These are phyloP conservation scores for Eledone cirrhosa DNA, from an alignment of 2,888 invertebrate species.

Conservation along the genomic window DNA sequence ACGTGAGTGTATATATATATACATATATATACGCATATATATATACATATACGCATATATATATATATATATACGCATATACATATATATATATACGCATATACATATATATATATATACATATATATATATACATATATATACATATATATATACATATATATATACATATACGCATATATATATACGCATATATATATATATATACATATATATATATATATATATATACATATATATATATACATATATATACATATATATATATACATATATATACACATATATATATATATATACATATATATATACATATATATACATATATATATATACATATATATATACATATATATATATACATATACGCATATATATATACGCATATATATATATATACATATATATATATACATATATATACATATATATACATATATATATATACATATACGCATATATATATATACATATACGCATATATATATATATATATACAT, in stretches of 20 bases:
- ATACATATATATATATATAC: background rate
- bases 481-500: background rate
- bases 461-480: background rate
- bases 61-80: no score
- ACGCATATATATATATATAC: background rate
- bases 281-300: background rate
- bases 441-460: background rate
- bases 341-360: background rate
- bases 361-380: background rate
- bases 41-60: no score
- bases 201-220: background rate
- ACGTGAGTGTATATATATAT: background rate
- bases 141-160: background rate
- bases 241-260: conserved; percentile 4
- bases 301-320: background rate
- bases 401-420: no score
- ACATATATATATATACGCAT: no score
- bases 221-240: conserved; percentile 12
- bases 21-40: background rate
- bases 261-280: background rate
- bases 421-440: background rate
- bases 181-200: background rate
- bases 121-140: background rate
- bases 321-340: background rate
- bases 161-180: background rate